Percentiles rank a stretch among this genome's conserved stretches.
Evolutionary conservation across 2,113 vertebrate genomes (phyloP).

Genomic region (Gorsachius goisagi): DNA sequence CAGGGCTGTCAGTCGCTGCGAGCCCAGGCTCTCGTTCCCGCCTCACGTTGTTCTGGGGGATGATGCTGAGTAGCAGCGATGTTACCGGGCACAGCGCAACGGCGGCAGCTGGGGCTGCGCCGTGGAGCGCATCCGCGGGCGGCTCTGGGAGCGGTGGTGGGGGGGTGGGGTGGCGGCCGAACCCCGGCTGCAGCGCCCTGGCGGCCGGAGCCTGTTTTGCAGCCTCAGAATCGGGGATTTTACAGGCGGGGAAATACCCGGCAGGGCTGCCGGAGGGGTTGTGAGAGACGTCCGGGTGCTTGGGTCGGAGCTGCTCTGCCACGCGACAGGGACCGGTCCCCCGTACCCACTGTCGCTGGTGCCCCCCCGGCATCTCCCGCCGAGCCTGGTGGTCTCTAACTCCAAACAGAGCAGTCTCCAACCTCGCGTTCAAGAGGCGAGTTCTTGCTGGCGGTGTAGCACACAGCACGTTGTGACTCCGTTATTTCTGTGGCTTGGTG

Average conservation of each 20-base stretch:
- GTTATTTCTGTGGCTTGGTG: not conserved
- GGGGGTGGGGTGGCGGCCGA: no score
- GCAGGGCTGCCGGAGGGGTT: not conserved
- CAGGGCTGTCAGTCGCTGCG: not conserved
- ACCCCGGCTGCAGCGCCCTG: not conserved
- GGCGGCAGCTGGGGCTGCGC: not conserved
- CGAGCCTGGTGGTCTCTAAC: not conserved
- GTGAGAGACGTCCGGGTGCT: not conserved
- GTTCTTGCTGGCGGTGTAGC: not conserved
- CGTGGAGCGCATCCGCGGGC: not conserved
- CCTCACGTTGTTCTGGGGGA: not conserved
- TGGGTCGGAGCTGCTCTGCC: not conserved
- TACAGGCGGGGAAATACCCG: not conserved
- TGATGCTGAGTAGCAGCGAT: fast-evolving
- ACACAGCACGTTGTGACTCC: not conserved
- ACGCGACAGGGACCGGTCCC: no score
- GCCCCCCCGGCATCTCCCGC: not conserved
- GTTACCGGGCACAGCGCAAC: fast-evolving
- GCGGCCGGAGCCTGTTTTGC: not conserved
- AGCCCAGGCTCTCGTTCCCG: not conserved
- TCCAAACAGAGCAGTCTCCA: not conserved
- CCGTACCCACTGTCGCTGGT: not conserved
- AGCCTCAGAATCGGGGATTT: not conserved
- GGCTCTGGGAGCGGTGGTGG: not conserved
- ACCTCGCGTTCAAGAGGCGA: not conserved